phyloP scores from a whole-genome alignment of 2,797 vertebrate species.

The Notolabrus celidotus region DNA sequence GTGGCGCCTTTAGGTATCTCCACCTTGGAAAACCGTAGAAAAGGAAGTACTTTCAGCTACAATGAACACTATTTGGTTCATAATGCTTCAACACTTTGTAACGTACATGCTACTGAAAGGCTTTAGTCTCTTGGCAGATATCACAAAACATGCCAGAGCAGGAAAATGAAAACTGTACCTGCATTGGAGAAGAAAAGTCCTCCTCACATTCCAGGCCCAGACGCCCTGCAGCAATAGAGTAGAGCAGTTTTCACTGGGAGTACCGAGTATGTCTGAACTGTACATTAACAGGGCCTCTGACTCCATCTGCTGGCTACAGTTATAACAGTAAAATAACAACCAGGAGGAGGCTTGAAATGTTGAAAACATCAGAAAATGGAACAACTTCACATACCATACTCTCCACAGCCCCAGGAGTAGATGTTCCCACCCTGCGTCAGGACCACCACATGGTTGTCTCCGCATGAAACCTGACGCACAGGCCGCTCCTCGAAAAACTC shows the following conservation, averaged over 20 bases:
- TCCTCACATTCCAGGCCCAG: constrained; percentile 98
- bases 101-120: background rate
- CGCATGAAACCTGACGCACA: constrained; percentile 95
- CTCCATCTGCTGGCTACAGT: constrained; percentile 60
- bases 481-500: constrained; percentile 93
- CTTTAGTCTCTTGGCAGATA: background rate
- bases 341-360: background rate
- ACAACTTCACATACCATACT: constrained; percentile 70
- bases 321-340: constrained; percentile 49
- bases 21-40: constrained; percentile 83
- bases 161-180: constrained; percentile 81
- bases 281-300: constrained; percentile 2
- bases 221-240: constrained; percentile 86
- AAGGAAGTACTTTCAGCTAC: background rate
- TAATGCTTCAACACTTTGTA: constrained; percentile 3
- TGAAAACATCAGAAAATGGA: constrained; percentile 26
- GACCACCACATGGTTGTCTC: constrained; percentile 96
- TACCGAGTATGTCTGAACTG: background rate
- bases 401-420: constrained; percentile 96
- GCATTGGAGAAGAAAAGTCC: constrained; percentile 93
- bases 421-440: constrained; percentile 91
- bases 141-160: background rate
- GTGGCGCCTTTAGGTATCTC: constrained; percentile 92
- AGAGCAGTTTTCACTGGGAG: constrained; percentile 3
- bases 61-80: constrained; percentile 1